These are phyloP conservation scores for Rhimphoctona megacephalus DNA, from an alignment of 2,888 invertebrate species.

Conservation along the genomic window DNA sequence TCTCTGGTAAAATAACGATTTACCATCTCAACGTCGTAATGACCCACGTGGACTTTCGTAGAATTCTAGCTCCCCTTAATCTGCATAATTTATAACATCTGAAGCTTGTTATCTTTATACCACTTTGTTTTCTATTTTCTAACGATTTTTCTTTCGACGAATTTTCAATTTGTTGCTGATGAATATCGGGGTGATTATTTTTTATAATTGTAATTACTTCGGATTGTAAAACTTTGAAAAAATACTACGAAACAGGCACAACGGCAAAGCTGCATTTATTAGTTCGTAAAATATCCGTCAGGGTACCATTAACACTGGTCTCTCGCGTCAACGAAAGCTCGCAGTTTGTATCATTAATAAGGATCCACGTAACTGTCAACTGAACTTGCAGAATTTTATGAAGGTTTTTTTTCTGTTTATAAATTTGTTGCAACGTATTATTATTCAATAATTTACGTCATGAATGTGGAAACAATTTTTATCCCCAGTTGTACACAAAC, in stretches of 20 bases:
- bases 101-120: neutral
- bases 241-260: neutral
- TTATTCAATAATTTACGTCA: neutral
- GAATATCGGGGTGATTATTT: too few relatives aligned
- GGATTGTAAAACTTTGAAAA: too few relatives aligned
- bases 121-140: neutral
- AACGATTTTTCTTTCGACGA: neutral
- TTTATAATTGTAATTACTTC: neutral
- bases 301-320: neutral
- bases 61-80: conserved; percentile 32
- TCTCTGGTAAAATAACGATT: conserved; percentile 60
- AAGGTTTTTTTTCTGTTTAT: neutral
- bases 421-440: neutral
- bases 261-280: neutral
- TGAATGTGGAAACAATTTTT: neutral
- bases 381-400: neutral
- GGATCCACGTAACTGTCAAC: too few relatives aligned
- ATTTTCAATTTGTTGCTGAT: too few relatives aligned
- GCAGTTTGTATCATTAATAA: neutral
- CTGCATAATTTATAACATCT: conserved; percentile 25
- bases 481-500: conserved; percentile 47
- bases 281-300: neutral
- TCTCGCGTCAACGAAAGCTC: neutral
- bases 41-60: conserved; percentile 3
- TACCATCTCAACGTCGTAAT: conserved; percentile 50